Conservation (phyloP, 2,888 invertebrate species). For the Chymomyza fuscimana region DNA sequence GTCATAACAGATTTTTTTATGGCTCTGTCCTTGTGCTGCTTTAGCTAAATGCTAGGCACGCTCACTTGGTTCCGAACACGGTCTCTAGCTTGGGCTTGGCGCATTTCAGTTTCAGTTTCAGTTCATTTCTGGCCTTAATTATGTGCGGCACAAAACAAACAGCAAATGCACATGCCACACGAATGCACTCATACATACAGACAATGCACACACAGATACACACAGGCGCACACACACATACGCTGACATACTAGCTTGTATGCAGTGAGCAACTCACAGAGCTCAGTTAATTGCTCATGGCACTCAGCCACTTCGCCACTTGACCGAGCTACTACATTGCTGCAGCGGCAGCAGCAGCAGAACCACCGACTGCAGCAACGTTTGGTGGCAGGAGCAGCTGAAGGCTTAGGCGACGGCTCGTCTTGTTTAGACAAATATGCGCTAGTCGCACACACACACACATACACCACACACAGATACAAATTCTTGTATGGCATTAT, state of each 20-base stretch:
- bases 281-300: constrained; percentile 68
- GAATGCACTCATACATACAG: constrained; percentile 39
- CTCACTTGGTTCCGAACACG: not conserved
- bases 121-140: constrained; percentile 65
- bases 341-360: not conserved
- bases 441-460: not conserved
- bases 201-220: constrained; percentile 45
- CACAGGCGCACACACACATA: constrained; percentile 36
- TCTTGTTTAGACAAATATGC: not conserved
- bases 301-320: constrained; percentile 52
- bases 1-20: not conserved
- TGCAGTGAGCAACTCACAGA: not conserved
- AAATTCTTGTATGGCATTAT: not conserved
- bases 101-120: constrained; percentile 25
- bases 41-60: constrained; percentile 4
- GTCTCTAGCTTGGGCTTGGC: not conserved
- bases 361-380: not conserved
- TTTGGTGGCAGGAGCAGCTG: not conserved
- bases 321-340: constrained; percentile 58
- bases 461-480: not conserved
- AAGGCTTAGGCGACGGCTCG: not conserved
- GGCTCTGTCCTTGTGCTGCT: constrained; percentile 1
- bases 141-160: constrained; percentile 65
- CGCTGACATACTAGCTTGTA: constrained; percentile 10
- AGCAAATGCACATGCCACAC: constrained; percentile 41